phyloP scores from a whole-genome alignment of 1,140 invertebrate species.

The Sitobion miscanthi region DNA sequence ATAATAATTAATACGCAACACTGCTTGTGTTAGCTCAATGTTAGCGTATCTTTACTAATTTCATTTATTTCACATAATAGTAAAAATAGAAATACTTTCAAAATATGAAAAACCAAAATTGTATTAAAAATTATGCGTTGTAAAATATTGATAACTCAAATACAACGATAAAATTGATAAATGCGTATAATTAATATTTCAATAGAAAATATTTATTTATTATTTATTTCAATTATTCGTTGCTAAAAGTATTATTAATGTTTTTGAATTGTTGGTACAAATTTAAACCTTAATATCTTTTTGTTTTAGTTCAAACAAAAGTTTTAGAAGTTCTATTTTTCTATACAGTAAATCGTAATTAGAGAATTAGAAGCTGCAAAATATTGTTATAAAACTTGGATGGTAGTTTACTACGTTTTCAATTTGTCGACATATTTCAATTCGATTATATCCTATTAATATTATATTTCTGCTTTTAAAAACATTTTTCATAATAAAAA shows the following conservation, averaged over 20 bases:
- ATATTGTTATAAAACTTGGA: background rate
- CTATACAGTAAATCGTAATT: background rate
- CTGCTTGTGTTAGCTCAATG: background rate
- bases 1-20: background rate
- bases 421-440: background rate
- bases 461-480: background rate
- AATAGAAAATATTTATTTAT: background rate
- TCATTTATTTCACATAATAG: background rate
- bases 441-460: background rate
- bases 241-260: background rate
- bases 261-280: background rate
- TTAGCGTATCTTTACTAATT: background rate
- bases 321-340: background rate
- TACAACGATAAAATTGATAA: background rate
- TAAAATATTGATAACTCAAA: background rate
- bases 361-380: background rate
- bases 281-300: background rate
- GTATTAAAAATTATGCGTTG: background rate
- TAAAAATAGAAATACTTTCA: background rate
- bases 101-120: background rate
- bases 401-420: background rate
- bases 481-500: background rate
- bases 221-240: background rate
- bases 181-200: background rate
- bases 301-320: background rate